These are phyloP conservation scores for Vombatus ursinus DNA, from an alignment of 2,113 vertebrate genomes.

Conservation along the genomic window DNA sequence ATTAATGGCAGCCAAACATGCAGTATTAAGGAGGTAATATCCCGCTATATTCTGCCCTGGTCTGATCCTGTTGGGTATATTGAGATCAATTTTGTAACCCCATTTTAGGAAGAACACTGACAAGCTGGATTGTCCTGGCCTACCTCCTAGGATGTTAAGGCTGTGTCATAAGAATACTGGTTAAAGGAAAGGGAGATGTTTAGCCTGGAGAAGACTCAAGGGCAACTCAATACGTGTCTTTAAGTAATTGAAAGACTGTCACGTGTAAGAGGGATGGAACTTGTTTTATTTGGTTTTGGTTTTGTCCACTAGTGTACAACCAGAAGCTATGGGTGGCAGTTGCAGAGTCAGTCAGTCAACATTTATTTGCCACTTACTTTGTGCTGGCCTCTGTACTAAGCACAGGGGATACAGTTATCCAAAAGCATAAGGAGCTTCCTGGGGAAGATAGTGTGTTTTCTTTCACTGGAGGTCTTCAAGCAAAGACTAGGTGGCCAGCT, in stretches of 20 bases:
- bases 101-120: background rate
- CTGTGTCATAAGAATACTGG: background rate
- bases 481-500: background rate
- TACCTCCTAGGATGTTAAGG: background rate
- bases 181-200: background rate
- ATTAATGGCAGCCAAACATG: background rate
- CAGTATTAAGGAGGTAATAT: background rate
- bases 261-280: background rate
- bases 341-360: background rate
- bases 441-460: background rate
- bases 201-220: background rate
- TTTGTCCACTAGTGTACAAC: background rate
- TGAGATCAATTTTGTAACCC: background rate
- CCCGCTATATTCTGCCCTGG: background rate
- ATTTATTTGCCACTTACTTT: background rate
- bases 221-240: background rate
- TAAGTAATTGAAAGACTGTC: background rate
- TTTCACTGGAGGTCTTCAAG: background rate
- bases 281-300: background rate
- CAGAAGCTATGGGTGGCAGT: background rate
- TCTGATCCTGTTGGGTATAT: background rate
- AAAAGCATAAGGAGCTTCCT: background rate
- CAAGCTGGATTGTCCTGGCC: background rate
- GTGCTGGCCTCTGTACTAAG: background rate
- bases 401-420: background rate